A percentile compares a stretch with the other conserved stretches of the same genome.
Evolutionary conservation across 2,888 invertebrate species (phyloP).

Genomic region (Catocala nupta): DNA sequence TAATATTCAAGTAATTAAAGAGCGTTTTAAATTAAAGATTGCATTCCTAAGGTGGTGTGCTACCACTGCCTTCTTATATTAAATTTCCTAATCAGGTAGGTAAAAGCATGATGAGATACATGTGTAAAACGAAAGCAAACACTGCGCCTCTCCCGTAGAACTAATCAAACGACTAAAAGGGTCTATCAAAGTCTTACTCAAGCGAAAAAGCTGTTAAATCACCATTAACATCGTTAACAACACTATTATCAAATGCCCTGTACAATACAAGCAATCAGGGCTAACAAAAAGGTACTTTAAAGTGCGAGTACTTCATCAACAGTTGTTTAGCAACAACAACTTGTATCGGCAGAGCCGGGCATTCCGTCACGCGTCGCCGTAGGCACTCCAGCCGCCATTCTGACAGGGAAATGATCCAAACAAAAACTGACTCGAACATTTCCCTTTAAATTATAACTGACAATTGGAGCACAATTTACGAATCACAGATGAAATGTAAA

Average conservation of each 20-base stretch:
- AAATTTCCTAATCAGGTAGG: too few species aligned
- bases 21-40: too few species aligned
- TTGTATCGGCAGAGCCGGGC: conserved; percentile 47
- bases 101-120: background rate
- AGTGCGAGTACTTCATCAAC: conserved; percentile 49
- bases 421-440: conserved; percentile 52
- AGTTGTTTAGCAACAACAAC: conserved; percentile 64
- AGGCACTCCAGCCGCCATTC: conserved; percentile 50
- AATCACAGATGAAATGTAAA: conserved; percentile 49
- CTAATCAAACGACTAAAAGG: conserved; percentile 39
- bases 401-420: conserved; percentile 65
- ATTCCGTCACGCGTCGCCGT: conserved; percentile 69
- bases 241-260: conserved; percentile 45
- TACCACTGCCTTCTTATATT: too few species aligned
- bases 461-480: conserved; percentile 50
- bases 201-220: conserved; percentile 32
- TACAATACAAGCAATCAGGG: conserved; percentile 68
- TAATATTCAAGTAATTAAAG: too few species aligned
- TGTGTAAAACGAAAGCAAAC: conserved; percentile 16
- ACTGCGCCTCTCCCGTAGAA: conserved; percentile 10
- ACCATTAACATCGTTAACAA: conserved; percentile 51
- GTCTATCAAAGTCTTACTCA: conserved; percentile 26
- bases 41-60: too few species aligned
- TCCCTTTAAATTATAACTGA: conserved; percentile 44
- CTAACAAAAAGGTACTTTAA: conserved; percentile 43